Base-by-base conservation (phyloP, 1,140 invertebrate genomes). In the Triops cancriformis region DNA sequence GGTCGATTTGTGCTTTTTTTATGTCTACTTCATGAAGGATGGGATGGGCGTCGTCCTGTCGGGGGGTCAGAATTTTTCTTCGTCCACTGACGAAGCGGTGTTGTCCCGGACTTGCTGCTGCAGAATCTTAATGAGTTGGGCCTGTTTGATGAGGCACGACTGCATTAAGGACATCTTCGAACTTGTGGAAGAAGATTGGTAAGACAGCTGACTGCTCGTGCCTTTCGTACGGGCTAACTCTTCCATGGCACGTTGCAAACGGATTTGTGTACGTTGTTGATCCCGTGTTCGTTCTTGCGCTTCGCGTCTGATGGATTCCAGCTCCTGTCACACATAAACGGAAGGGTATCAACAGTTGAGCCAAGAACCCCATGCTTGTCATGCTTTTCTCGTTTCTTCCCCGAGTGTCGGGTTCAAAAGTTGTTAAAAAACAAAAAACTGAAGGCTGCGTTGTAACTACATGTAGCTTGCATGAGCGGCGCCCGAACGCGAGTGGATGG, bases 241-340 rank as follows among this genome's bases (percentile, higher is more conserved):
- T 23, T 64, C 51, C 51, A 64, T 64, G 6, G 51, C 51, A 9
- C 51, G 51, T n/a, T 64, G 51, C 51, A 64, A 64, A 64, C 51
- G 51, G 5, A 64, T 23, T 23, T 64, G 51, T 11, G 51, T 64
- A n/a, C 51, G 51, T 23, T 64, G 51, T 64, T 64, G 51, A 64
- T 64, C 51, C 51, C 51, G 51, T 23, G 51, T 64, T 64, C 51
- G 51, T 10, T 64, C 51, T 64, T 64, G 51, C 51, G 51, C 51
- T 64, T 64, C 51, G 51, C 51, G 51, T 64, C 51, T 23, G 14
- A 64, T 64, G 23, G 51, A 64, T 23, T 64, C 51, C 7, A 64
- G 51, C 51, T 64, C 51, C 51, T 64, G 51, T 64, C 51, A 64
- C 31, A 37, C 2, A 37, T 7, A 37, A n/a, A n/a, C 7, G 2